Percentiles rank a stretch among this genome's conserved stretches.
phyloP scores from a whole-genome alignment of 2,113 vertebrate genomes.

The Tetrao urogallus region DNA sequence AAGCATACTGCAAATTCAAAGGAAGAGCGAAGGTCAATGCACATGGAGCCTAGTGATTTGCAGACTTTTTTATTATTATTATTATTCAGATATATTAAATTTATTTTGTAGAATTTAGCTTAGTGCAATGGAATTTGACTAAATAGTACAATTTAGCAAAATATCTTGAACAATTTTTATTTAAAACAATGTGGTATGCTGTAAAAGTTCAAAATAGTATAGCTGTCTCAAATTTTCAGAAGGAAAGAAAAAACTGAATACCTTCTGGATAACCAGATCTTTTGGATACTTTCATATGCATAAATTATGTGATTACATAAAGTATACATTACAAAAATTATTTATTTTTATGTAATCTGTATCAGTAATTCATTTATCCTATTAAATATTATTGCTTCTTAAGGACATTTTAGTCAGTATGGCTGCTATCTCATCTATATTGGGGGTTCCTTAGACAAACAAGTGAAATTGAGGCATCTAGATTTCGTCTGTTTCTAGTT shows the following conservation, averaged over 20 bases:
- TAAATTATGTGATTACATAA: not conserved
- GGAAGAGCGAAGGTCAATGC: conserved; percentile 71
- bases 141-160: not conserved
- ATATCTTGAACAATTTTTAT: not conserved
- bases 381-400: not conserved
- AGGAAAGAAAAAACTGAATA: not conserved
- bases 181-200: not conserved
- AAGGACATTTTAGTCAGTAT: not conserved
- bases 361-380: not conserved
- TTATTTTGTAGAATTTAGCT: conserved; percentile 14
- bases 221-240: not conserved
- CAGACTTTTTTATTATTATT: conserved; percentile 51
- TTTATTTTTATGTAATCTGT: not conserved
- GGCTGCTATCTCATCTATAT: not conserved
- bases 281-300: not conserved
- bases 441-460: not conserved
- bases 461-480: not conserved
- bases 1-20: conserved; percentile 71
- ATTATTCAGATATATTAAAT: conserved; percentile 56
- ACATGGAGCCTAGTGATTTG: conserved; percentile 54
- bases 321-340: not conserved
- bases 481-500: not conserved
- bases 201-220: not conserved
- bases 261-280: not conserved
- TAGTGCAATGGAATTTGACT: conserved; percentile 30